A percentile compares a stretch with the other conserved stretches of the same genome.
These are phyloP conservation scores for Trilocha varians DNA, from an alignment of 2,888 invertebrate genomes.

Conservation along the genomic window DNA sequence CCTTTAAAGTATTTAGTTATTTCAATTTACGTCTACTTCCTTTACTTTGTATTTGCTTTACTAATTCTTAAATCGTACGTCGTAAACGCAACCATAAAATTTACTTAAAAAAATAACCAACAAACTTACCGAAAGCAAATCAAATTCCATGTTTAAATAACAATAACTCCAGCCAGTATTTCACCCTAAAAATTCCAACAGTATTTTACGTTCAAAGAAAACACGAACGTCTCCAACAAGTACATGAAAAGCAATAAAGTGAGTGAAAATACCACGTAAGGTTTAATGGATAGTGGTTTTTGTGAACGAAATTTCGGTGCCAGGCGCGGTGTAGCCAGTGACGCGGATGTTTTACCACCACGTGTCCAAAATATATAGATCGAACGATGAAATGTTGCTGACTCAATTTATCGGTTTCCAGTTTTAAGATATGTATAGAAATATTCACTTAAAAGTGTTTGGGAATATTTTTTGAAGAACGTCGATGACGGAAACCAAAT, in stretches of 20 bases:
- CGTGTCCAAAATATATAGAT: neutral
- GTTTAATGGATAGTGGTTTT: neutral
- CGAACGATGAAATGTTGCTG: neutral
- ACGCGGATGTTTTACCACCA: neutral
- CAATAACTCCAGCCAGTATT: neutral
- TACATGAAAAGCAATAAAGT: neutral
- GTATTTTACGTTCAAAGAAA: neutral
- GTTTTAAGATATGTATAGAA: too few species aligned
- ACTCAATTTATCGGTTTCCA: neutral
- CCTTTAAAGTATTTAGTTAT: too few species aligned
- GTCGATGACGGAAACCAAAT: too few species aligned
- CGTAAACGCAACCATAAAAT: too few species aligned
- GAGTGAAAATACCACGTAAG: neutral
- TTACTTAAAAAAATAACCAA: too few species aligned
- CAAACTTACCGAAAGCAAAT: too few species aligned
- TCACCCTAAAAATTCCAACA: neutral
- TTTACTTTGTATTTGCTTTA: too few species aligned
- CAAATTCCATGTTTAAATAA: neutral
- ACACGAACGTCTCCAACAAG: neutral
- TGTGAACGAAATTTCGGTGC: neutral
- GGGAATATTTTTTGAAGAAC: too few species aligned
- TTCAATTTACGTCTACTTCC: too few species aligned
- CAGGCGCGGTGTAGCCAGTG: neutral
- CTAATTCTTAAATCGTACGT: too few species aligned
- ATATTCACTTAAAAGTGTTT: too few species aligned